These are phyloP conservation scores for Aphelinus atriplicis DNA, from an alignment of 1,140 invertebrate genomes.

Conservation along the genomic window DNA sequence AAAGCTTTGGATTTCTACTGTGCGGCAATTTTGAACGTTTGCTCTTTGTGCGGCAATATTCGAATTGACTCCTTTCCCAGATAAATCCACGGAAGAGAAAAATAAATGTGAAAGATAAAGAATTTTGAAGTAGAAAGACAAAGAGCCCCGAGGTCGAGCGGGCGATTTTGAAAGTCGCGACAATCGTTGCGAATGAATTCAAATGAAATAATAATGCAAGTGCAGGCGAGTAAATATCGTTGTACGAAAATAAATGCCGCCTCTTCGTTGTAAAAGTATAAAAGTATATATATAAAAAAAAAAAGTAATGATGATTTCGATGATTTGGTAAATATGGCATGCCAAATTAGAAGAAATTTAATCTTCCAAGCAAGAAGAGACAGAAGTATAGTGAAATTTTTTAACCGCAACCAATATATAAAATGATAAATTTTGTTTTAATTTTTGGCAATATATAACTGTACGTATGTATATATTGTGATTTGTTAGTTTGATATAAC, in stretches of 20 bases:
- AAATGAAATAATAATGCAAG: conserved; percentile 53
- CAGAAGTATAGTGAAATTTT: conserved; percentile 63
- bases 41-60: too few relatives aligned
- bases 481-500: conserved; percentile 67
- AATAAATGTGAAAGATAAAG: not conserved
- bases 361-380: conserved; percentile 62
- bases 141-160: conserved; percentile 28
- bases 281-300: conserved; percentile 45
- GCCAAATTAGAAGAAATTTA: conserved; percentile 65
- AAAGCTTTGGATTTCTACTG: conserved; percentile 34
- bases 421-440: conserved; percentile 49
- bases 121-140: conserved; percentile 27
- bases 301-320: conserved; percentile 62
- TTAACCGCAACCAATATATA: conserved; percentile 61
- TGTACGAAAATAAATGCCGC: conserved; percentile 40
- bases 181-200: conserved; percentile 47
- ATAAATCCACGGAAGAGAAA: not conserved
- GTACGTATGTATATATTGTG: conserved; percentile 47
- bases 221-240: conserved; percentile 53
- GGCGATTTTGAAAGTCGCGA: conserved; percentile 28
- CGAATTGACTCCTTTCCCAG: too few relatives aligned
- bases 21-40: not conserved
- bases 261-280: conserved; percentile 11
- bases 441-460: conserved; percentile 36
- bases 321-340: conserved; percentile 63